Evolutionary conservation across 1,140 invertebrate genomes (phyloP), one percentile per base, ranked within the genome.

Genomic region (Zaprionus gabonicus): DNA sequence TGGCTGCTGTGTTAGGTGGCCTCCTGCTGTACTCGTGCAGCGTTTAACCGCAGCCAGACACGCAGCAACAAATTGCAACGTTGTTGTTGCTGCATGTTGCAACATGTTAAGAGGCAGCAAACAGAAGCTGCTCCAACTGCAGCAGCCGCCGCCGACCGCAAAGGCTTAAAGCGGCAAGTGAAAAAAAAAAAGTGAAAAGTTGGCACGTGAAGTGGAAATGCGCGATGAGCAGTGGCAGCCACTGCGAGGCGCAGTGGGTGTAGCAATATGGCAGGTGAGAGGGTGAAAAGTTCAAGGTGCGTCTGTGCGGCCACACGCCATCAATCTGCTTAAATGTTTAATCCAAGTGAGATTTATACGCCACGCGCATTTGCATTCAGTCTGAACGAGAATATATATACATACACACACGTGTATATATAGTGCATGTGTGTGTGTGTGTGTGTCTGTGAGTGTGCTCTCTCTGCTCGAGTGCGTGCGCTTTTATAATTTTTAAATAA

Each of bases 311-410:
- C 65, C 82, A 53, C 73, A 77, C 41, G 41, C 72, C 86, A 91
- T 90, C 85, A 90, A 90, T 90, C 85, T 90, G 72, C 85, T 82
- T 90, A 83, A 90, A 85, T 90, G 85, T 85, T 90, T 90, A 90
- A 90, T 90, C 81, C 86, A 74, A 64, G 78, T 72, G 81, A 85
- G 85, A 88, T 82, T 88, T 90, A 67, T 81, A 65, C 72, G 57
- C 23, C 10, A 34, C 23, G 53, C 51, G 17, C 46, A 57, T 63
- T 70, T 70, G 41, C 59, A 56, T 73, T 5, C 10, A 15, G n/a
- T 3, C 15, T 23, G 12, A 12, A 28, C 34, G 28, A 51, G 20
- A 51, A 67, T 46, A 67, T 28, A 67, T 28, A 46, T 67, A 58
- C 46, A 34, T 46, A 34, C 31, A 34, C 31, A 10, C 31, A 10